Conservation (phyloP, 2,113 vertebrate genomes). For the Triplophysa rosa region DNA sequence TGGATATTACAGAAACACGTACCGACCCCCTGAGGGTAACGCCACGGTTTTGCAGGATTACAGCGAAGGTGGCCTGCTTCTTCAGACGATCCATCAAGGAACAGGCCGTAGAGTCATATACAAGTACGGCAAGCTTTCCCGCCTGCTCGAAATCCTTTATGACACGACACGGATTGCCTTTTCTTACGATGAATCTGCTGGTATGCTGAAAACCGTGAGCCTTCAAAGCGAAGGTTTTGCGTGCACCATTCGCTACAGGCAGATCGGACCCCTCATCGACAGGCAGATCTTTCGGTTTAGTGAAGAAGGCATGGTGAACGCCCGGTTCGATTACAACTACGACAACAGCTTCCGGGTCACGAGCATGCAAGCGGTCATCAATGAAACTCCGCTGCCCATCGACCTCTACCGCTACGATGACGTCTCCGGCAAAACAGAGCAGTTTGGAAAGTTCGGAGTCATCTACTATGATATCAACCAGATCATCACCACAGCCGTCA, state of each 20-base stretch:
- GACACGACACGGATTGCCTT: constrained; percentile 94
- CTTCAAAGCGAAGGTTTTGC: constrained; percentile 94
- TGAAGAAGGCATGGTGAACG: constrained; percentile 97
- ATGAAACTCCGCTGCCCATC: constrained; percentile 93
- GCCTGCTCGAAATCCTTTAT: constrained; percentile 91
- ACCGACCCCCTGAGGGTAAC: constrained; percentile 91
- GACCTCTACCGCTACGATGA: constrained; percentile 97
- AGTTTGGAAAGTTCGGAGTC: constrained; percentile 97
- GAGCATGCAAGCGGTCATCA: constrained; percentile 98
- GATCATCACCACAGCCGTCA: constrained; percentile 96
- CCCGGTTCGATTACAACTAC: constrained; percentile 96
- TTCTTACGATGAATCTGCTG: constrained; percentile 89
- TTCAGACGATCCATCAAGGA: constrained; percentile 89
- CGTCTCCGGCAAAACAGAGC: constrained; percentile 94
- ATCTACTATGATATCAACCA: constrained; percentile 99
- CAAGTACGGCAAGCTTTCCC: constrained; percentile 91
- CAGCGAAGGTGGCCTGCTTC: constrained; percentile 87
- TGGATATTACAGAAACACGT: constrained; percentile 96
- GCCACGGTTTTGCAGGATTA: constrained; percentile 94
- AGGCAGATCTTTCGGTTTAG: constrained; percentile 98
- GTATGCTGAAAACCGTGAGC: constrained; percentile 94
- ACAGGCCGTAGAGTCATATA: constrained; percentile 92
- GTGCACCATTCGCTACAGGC: constrained; percentile 94
- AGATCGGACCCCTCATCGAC: constrained; percentile 95
- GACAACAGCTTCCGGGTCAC: constrained; percentile 99